These are phyloP conservation scores for Sarotherodon lohbergeri DNA, from an alignment of 2,113 vertebrate genomes.

Conservation along the genomic window DNA sequence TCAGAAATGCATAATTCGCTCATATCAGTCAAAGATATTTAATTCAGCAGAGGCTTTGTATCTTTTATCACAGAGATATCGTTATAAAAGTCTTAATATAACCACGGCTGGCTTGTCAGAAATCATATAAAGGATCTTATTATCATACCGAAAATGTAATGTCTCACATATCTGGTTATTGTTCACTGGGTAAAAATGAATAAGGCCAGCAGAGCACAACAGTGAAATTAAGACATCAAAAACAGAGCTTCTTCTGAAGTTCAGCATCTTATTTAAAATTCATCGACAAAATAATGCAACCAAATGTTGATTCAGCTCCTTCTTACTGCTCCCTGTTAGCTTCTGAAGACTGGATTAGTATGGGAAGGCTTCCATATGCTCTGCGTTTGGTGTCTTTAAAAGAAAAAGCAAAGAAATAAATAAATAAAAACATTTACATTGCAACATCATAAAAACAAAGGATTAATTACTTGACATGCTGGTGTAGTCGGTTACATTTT, in stretches of 20 bases:
- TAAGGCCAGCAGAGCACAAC: neutral
- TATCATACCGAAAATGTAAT: neutral
- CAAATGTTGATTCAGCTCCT: constrained; percentile 18
- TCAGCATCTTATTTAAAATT: constrained; percentile 1
- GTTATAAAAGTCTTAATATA: neutral
- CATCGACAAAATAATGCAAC: neutral
- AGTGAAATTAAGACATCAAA: constrained; percentile 20
- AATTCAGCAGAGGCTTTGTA: neutral
- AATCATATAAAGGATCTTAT: neutral
- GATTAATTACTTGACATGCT: neutral
- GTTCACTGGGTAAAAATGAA: neutral
- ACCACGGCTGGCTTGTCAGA: neutral
- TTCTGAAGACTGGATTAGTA: neutral
- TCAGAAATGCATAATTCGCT: neutral
- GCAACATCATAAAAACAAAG: neutral
- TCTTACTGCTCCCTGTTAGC: neutral
- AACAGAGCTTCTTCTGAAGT: neutral
- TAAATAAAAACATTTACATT: neutral
- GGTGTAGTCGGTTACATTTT: neutral
- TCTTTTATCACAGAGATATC: neutral
- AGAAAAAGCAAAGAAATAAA: neutral
- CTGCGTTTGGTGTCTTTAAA: neutral
- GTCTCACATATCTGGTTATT: neutral
- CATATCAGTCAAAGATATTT: neutral
- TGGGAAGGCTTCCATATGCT: neutral